Evolutionary conservation across 2,888 invertebrate genomes (phyloP).

Genomic region (Ennomos fuscantarius): DNA sequence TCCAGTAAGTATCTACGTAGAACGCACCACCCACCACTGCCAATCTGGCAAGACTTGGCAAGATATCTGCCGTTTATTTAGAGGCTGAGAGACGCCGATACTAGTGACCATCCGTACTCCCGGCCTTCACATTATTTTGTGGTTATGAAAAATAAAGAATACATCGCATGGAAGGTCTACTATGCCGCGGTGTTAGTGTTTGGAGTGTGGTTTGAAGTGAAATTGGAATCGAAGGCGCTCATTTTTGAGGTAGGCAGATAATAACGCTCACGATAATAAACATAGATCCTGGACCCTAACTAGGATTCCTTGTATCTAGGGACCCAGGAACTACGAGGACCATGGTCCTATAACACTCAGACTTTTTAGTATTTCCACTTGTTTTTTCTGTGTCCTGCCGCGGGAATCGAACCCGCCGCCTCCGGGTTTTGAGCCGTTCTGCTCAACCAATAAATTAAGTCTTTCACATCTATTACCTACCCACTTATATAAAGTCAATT

Average conservation of each 20-base stretch:
- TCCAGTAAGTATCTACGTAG: slow-evolving; percentile 35
- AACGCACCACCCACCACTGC: slow-evolving; percentile 26
- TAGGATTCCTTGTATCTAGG: no score
- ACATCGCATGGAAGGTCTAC: slow-evolving; percentile 32
- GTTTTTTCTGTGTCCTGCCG: no score
- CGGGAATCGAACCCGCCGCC: no score
- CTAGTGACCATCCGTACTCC: slow-evolving; percentile 15
- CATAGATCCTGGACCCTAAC: no score
- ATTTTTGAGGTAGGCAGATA: slow-evolving; percentile 37
- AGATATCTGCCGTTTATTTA: slow-evolving; percentile 32
- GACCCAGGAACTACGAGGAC: no score
- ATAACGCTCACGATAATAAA: no score
- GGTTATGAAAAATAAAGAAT: slow-evolving; percentile 42
- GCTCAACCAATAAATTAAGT: no score
- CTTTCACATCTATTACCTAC: no score
- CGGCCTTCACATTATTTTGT: slow-evolving; percentile 26
- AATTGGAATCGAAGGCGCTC: slow-evolving; percentile 29
- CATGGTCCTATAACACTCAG: no score
- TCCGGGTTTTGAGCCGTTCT: no score
- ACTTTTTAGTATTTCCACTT: no score
- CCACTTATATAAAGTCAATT: no score
- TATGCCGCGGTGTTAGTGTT: slow-evolving; percentile 42
- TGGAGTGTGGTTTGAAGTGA: slow-evolving; percentile 47
- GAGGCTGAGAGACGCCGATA: slow-evolving; percentile 27
- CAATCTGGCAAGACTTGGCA: slow-evolving; percentile 34